A percentile compares a stretch with the other conserved stretches of the same genome.
These are phyloP conservation scores for Lordiphosa collinella DNA, from an alignment of 1,140 invertebrate species.

Conservation along the genomic window DNA sequence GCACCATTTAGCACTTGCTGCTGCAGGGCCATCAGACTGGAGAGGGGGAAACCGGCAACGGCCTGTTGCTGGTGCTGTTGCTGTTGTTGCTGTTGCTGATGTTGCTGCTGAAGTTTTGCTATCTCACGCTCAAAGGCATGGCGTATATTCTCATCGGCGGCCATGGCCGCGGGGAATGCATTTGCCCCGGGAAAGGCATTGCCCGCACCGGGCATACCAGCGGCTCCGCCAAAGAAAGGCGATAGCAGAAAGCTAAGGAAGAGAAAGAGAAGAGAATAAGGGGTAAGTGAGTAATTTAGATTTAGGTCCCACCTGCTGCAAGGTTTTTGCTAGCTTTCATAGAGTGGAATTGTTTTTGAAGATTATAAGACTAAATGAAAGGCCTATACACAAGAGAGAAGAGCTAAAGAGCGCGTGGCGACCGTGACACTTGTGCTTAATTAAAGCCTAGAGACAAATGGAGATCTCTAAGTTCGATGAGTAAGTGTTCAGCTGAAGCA, in stretches of 20 bases:
- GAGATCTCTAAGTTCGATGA: too few relatives aligned
- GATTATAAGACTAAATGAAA: too few relatives aligned
- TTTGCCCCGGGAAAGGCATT: constrained; percentile 62
- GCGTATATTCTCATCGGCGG: constrained; percentile 89
- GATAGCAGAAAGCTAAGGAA: constrained; percentile 86
- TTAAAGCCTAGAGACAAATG: too few relatives aligned
- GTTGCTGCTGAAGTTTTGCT: constrained; percentile 88
- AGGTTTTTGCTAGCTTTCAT: too few relatives aligned
- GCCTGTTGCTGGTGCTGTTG: constrained; percentile 56
- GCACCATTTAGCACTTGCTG: constrained; percentile 86
- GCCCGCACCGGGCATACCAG: constrained; percentile 82
- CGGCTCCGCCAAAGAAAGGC: constrained; percentile 86
- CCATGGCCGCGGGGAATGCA: constrained; percentile 81
- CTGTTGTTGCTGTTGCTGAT: constrained; percentile 80
- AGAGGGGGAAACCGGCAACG: constrained; percentile 82
- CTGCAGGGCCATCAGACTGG: constrained; percentile 85
- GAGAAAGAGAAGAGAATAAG: neutral
- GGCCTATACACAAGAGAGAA: too few relatives aligned
- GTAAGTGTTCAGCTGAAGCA: too few relatives aligned
- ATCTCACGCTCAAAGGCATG: constrained; percentile 93
- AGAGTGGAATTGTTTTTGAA: too few relatives aligned
- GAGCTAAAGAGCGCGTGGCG: too few relatives aligned
- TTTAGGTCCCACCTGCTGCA: too few relatives aligned
- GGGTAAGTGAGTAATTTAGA: neutral
- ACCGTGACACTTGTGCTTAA: too few relatives aligned